Conservation (phyloP, 2,888 invertebrate species). For the Altica lythri region DNA sequence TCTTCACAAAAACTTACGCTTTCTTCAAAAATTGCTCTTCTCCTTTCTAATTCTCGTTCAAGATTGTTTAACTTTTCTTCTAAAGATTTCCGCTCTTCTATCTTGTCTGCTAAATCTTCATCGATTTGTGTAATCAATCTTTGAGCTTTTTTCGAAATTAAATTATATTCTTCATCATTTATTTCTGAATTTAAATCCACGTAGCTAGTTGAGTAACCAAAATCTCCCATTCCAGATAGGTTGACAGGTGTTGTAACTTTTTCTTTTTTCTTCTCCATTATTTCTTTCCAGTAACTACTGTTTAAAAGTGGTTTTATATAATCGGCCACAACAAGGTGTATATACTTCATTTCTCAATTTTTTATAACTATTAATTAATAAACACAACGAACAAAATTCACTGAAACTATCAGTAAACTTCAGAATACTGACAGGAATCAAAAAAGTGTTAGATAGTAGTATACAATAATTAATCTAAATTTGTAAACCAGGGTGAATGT, state of each 20-base stretch:
- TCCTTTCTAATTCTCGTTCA: conserved; percentile 27
- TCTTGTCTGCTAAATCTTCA: conserved; percentile 34
- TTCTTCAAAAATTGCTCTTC: conserved; percentile 29
- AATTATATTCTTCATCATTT: conserved; percentile 29
- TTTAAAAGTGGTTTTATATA: conserved; percentile 28
- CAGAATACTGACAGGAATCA: too few relatives aligned
- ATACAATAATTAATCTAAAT: too few relatives aligned
- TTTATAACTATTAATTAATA: too few relatives aligned
- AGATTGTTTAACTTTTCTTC: conserved; percentile 16
- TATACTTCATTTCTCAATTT: conserved; percentile 34
- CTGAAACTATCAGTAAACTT: too few relatives aligned
- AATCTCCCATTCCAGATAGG: conserved; percentile 35
- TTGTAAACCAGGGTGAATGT: too few relatives aligned
- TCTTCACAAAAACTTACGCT: conserved; percentile 32
- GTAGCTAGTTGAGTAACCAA: conserved; percentile 25
- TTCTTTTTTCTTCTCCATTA: conserved; percentile 12
- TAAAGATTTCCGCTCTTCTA: conserved; percentile 27
- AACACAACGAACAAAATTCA: too few relatives aligned
- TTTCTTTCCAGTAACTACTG: conserved; percentile 3
- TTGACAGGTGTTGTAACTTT: background rate
- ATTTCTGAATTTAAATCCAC: conserved; percentile 21
- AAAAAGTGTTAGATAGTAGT: too few relatives aligned
- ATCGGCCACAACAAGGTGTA: conserved; percentile 29
- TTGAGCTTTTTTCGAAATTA: conserved; percentile 32
- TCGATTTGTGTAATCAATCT: conserved; percentile 34